Base-by-base conservation (phyloP, 2,113 vertebrate species). In the Anolis carolinensis region DNA sequence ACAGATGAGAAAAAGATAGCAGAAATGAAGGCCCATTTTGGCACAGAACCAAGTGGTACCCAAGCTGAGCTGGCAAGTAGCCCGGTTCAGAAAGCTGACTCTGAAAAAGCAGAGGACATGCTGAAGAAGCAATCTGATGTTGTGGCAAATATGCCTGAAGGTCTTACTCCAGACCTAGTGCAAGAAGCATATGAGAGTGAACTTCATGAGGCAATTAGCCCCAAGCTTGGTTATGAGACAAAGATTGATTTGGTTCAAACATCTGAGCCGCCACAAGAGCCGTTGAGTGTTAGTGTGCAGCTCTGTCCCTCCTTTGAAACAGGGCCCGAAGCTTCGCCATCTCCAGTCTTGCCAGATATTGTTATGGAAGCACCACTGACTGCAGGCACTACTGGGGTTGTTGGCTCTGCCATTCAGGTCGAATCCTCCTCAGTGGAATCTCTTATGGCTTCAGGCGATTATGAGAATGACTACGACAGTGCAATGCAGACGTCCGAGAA, bases 121-220 rank as follows among this genome's bases (percentile, higher is more conserved):
- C 88, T 89, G 0, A 73, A 93, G 73, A 86, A 59, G 77, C 50
- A 89, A 0, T 92, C 95, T 36, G 94, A 95, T 87, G 90, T 82
- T 18, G 79, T 93, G 10, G 82, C 96, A 3, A 97, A 90, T 90
- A 95, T 98, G 93, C 97, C 97, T 0, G 98, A 99, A 95, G 98
- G 97, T 83, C 98, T 98, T 0, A 98, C 98, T 81, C 98, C 98
- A 23, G 98, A 99, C 92, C 95, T 99, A 92, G 98, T 99, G 65
- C 98, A 98, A 91, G 98, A 98, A 88, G 97, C 97, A 0, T 97
- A 97, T 39, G 96, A 96, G 76, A 98, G 95, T 89, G 97, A 98
- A 39, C 88, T 96, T 90, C 96, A 97, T 62, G 98, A 98, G 62
- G 92, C 85, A 2, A 86, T 93, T 13, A 91, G 93, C 16, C 95